These are phyloP conservation scores for Tamandua tetradactyla DNA, from an alignment of 2,797 vertebrate species.

Conservation along the genomic window DNA sequence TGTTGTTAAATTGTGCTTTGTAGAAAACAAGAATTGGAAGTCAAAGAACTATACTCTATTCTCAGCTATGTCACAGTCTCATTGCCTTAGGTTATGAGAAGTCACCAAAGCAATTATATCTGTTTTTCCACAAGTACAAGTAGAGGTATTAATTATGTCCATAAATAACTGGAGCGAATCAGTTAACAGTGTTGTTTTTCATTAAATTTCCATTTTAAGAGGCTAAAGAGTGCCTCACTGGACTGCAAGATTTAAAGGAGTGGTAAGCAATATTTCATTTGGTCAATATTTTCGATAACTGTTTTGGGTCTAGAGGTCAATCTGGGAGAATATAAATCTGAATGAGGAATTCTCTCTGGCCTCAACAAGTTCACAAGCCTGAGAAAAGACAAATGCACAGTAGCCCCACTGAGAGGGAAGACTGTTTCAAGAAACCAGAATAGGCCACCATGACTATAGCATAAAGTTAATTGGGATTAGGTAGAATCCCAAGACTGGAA, in stretches of 20 bases:
- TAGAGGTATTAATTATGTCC: not conserved
- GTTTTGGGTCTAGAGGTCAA: not conserved
- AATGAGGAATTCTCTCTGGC: not conserved
- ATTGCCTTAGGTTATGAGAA: slow-evolving; percentile 28
- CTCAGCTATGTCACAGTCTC: not conserved
- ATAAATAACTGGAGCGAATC: not conserved
- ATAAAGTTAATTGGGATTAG: not conserved
- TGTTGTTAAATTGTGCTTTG: slow-evolving; percentile 26
- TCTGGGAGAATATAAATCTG: not conserved
- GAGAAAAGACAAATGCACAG: not conserved
- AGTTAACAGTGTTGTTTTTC: not conserved
- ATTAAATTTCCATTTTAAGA: not conserved
- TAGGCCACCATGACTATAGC: not conserved
- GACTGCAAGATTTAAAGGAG: not conserved
- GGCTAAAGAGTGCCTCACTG: not conserved
- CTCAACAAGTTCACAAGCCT: not conserved
- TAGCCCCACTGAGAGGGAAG: not conserved
- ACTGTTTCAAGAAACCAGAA: not conserved
- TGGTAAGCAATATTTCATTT: not conserved
- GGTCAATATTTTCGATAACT: not conserved
- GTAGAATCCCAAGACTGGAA: not conserved
- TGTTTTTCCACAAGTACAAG: not conserved
- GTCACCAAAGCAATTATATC: slow-evolving; percentile 58
- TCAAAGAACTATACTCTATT: slow-evolving; percentile 28
- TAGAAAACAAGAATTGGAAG: slow-evolving; percentile 42